phyloP scores from a whole-genome alignment of 2,113 vertebrate genomes.

The Orcinus orca region DNA sequence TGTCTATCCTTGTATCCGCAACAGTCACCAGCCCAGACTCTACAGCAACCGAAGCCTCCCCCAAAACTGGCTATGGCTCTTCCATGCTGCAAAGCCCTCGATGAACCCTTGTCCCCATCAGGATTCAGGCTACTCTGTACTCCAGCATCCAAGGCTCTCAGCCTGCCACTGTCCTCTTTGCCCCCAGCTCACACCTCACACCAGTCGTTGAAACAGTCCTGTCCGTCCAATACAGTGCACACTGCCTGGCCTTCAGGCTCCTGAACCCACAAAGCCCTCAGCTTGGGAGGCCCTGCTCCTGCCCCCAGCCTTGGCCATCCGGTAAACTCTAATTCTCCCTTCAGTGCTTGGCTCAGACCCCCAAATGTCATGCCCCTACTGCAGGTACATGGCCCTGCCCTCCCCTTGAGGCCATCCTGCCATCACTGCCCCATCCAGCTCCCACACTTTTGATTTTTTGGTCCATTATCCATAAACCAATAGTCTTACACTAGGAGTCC shows the following conservation, averaged over 20 bases:
- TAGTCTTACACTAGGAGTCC: not conserved
- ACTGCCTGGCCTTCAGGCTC: too few species aligned
- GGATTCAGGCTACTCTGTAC: not conserved
- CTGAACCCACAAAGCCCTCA: not conserved
- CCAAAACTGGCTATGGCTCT: not conserved
- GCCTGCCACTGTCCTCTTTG: not conserved
- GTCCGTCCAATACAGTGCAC: not conserved
- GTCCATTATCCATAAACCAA: not conserved
- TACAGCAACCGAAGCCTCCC: not conserved
- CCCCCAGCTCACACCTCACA: not conserved
- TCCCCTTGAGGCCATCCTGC: not conserved
- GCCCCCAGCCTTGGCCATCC: not conserved
- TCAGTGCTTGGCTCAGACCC: not conserved
- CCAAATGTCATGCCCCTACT: rapidly evolving
- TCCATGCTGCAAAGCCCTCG: not conserved
- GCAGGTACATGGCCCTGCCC: not conserved
- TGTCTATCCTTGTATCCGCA: rapidly evolving
- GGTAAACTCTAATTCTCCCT: not conserved
- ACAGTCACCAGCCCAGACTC: not conserved
- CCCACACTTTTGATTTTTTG: not conserved
- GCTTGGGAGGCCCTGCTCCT: not conserved
- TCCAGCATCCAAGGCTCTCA: not conserved
- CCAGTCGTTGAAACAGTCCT: not conserved
- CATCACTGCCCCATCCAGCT: not conserved
- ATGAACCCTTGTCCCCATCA: rapidly evolving